Evolutionary conservation across 2,113 vertebrate genomes (phyloP).

Genomic region (Salvator merianae): DNA sequence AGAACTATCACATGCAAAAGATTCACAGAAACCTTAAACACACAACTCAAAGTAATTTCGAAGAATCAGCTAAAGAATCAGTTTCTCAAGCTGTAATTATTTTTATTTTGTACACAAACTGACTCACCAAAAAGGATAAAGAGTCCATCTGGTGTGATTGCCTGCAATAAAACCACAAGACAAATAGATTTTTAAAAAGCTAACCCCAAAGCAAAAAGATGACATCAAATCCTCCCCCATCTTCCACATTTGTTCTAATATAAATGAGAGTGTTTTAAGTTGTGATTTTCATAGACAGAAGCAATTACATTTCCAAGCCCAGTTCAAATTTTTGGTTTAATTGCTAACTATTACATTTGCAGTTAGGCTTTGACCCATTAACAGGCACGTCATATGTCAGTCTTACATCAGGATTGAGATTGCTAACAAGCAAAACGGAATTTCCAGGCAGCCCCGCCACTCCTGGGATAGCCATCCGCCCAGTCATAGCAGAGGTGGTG

Average conservation of each 20-base stretch:
- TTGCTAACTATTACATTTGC: not conserved
- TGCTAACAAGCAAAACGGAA: conserved; percentile 83
- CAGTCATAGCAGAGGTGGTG: conserved; percentile 61
- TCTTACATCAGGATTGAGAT: conserved; percentile 88
- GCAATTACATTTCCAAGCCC: not conserved
- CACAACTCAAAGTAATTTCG: not conserved
- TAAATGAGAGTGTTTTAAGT: not conserved
- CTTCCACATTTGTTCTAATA: not conserved
- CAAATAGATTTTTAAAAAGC: not conserved
- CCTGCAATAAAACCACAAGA: conserved; percentile 74
- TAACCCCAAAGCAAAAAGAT: not conserved
- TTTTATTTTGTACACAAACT: not conserved
- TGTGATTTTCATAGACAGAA: not conserved
- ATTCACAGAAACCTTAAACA: not conserved
- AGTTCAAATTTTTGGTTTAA: not conserved
- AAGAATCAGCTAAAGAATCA: not conserved
- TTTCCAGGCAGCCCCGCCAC: conserved; percentile 63
- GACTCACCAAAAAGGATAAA: conserved; percentile 90
- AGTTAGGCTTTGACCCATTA: too few relatives aligned
- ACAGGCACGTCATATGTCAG: not conserved
- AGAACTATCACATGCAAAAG: not conserved
- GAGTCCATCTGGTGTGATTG: conserved; percentile 83
- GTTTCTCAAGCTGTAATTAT: not conserved
- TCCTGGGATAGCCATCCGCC: conserved; percentile 66
- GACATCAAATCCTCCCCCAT: not conserved